Evolutionary conservation across 2,113 vertebrate species (phyloP).

Genomic region (Austrofundulus limnaeus): DNA sequence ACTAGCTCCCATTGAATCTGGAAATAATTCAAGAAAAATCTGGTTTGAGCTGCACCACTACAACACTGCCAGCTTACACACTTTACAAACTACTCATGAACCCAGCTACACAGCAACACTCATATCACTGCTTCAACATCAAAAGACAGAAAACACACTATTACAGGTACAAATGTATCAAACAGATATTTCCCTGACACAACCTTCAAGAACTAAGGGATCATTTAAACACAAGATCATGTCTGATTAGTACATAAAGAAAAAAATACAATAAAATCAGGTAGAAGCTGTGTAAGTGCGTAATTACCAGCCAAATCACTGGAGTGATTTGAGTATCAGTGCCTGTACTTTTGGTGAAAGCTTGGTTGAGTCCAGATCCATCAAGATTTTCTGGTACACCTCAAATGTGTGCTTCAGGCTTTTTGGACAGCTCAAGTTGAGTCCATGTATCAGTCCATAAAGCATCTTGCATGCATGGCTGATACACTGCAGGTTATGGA

Average conservation of each 20-base stretch:
- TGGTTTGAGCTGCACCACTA: too few species aligned
- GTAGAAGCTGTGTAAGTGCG: not conserved
- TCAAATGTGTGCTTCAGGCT: not conserved
- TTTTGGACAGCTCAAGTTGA: slow-evolving; percentile 1
- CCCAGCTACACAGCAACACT: too few species aligned
- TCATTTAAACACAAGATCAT: not conserved
- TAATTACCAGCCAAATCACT: not conserved
- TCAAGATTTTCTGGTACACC: too few species aligned
- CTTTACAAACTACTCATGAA: too few species aligned
- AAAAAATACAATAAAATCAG: not conserved
- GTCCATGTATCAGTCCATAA: not conserved
- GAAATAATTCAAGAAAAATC: not conserved
- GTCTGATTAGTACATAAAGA: not conserved
- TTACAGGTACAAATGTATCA: too few species aligned
- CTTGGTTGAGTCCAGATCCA: not conserved
- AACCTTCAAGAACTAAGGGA: not conserved
- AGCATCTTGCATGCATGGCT: slow-evolving; percentile 7
- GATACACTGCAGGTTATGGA: slow-evolving; percentile 9
- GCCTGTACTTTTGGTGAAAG: slow-evolving; percentile 4
- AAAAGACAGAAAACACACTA: too few species aligned
- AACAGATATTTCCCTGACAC: not conserved
- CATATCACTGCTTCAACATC: too few species aligned
- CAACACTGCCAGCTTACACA: too few species aligned
- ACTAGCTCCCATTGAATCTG: not conserved
- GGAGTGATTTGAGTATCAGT: slow-evolving; percentile 3